phyloP scores from a whole-genome alignment of 2,888 invertebrate genomes.

The Siphlonurus alternatus region DNA sequence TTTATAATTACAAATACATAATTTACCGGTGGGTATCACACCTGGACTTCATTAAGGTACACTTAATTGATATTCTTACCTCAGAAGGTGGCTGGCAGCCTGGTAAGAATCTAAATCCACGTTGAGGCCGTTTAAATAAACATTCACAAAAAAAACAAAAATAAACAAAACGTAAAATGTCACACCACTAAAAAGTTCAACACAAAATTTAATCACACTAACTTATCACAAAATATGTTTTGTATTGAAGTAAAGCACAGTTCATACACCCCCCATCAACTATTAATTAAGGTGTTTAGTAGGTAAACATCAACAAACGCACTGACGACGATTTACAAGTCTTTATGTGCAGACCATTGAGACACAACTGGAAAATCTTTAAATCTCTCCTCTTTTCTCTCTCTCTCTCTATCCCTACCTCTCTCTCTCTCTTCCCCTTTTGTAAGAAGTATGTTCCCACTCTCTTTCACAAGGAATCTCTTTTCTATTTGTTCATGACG shows the following conservation, averaged over 20 bases:
- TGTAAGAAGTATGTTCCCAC: neutral
- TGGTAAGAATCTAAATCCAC: constrained; percentile 60
- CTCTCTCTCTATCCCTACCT: neutral
- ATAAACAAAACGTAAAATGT: too few species aligned
- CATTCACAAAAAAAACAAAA: neutral
- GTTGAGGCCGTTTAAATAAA: constrained; percentile 32
- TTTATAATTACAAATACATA: too few species aligned
- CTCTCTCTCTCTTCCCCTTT: neutral
- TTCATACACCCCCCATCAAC: too few species aligned
- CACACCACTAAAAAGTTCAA: too few species aligned
- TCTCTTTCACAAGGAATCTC: neutral
- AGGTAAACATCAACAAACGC: neutral
- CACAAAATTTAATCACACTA: too few species aligned
- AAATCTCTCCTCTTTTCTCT: constrained; percentile 1
- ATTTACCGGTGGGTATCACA: too few species aligned
- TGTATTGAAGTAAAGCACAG: too few species aligned
- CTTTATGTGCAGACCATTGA: neutral
- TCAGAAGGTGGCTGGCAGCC: constrained; percentile 62
- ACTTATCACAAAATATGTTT: too few species aligned
- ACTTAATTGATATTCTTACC: too few species aligned
- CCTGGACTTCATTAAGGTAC: too few species aligned
- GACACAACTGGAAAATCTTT: constrained; percentile 1
- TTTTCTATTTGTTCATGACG: neutral
- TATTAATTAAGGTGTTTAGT: neutral
- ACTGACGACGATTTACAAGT: neutral